Conservation (phyloP, 1,140 invertebrate species). For the Bombus sylvicola region DNA sequence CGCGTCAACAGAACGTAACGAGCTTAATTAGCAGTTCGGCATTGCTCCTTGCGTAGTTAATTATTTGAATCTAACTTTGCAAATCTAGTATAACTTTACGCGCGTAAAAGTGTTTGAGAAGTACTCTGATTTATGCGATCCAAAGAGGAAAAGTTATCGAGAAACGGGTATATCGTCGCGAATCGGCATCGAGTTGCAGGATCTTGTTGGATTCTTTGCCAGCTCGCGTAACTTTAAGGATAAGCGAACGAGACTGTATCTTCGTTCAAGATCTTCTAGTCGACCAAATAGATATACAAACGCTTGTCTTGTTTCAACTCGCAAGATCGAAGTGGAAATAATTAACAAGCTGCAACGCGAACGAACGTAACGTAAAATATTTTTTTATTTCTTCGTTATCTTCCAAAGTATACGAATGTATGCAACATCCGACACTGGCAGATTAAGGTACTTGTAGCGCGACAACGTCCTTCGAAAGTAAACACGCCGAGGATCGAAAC, state of each 20-base stretch:
- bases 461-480: too few species aligned
- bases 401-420: not conserved
- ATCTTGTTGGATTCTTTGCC: not conserved
- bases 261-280: not conserved
- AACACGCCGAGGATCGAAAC: too few species aligned
- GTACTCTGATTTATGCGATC: not conserved
- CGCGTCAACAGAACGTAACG: too few species aligned
- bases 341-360: not conserved
- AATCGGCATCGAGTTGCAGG: not conserved
- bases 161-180: not conserved
- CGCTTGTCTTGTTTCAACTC: not conserved
- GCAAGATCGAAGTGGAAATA: not conserved
- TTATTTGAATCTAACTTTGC: too few species aligned
- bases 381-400: not conserved
- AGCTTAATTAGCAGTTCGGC: too few species aligned
- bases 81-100: not conserved
- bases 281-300: not conserved
- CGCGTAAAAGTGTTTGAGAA: not conserved
- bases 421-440: fast-evolving
- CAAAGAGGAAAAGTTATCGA: not conserved
- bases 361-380: not conserved
- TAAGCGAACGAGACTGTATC: not conserved
- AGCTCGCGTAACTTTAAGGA: not conserved
- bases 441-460: too few species aligned
- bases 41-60: too few species aligned